Base-by-base conservation (phyloP, 2,113 vertebrate species). In the Vulpes ferrilata region DNA sequence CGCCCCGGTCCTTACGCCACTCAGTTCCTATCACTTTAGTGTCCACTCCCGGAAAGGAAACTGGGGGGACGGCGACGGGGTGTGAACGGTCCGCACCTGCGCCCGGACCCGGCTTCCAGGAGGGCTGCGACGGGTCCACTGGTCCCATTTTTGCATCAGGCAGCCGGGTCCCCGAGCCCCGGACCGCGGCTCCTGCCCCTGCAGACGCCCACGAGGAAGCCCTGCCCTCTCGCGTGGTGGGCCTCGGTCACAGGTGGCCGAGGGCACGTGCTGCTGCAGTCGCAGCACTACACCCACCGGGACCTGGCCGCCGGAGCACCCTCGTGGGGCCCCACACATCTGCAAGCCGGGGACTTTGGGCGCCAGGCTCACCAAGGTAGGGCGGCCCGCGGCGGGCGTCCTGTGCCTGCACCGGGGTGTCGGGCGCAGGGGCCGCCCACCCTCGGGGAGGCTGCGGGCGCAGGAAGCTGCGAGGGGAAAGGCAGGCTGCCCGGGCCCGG, bases 261-360 rank as follows among this genome's bases (percentile, higher is more conserved):
- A 99, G 51, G 99, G 99, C 96, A 99, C 99, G 99, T 93, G 98
- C 1, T 99, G 99, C 97, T 99, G 95, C 99, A 99, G 81, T 98
- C 98, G 0, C 94, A 99, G 55, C 99, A 99, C 20, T 99, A 98
- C 87, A 98, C 99, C 96, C 99, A 99, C 97, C 98, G 99, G 90
- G 99, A 99, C 89, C 95, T 99, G 97, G 99, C 99, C 0, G 99
- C 99, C 23, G 99, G 79, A 99, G 99, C 32, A 98, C 99, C 71
- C 98, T 99, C 3, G 99, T 99, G 20, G 99, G 25, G 99, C 99
- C 3, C 99, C 3, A 98, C 99, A 98, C 94, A 98, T 99, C 96
- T 99, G 99, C 97, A 99, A 99, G 98, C 99, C 99, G 74, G 99
- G 99, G 99, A 99, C 98, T 99, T 99, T 7, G 99, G 99, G 73